A percentile compares a stretch with the other conserved stretches of the same genome.
These are phyloP conservation scores for Grantiella picta DNA, from an alignment of 2,113 vertebrate species.

Conservation along the genomic window DNA sequence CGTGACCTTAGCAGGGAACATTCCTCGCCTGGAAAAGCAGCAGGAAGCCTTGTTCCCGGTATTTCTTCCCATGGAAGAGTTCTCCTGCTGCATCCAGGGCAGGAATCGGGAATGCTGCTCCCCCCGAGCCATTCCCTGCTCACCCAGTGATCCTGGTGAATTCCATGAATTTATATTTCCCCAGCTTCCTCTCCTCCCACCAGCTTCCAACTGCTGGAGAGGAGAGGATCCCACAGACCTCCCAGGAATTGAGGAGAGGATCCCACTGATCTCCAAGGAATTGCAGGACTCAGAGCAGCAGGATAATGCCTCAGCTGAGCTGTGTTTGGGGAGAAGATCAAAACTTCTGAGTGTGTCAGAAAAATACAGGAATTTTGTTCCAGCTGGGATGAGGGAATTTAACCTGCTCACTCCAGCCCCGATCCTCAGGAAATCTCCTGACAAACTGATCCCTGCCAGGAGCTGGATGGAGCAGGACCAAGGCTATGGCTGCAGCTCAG, in stretches of 20 bases:
- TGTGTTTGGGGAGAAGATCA: neutral
- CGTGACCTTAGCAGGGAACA: constrained; percentile 44
- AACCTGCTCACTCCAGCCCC: rapidly evolving
- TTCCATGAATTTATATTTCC: neutral
- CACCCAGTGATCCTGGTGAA: neutral
- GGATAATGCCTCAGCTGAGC: neutral
- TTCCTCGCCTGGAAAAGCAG: neutral
- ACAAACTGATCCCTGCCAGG: neutral
- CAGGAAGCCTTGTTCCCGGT: neutral
- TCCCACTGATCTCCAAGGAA: neutral
- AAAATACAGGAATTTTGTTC: rapidly evolving
- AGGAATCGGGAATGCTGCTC: neutral
- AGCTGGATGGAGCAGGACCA: neutral
- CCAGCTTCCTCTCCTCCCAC: neutral
- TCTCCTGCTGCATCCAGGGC: neutral
- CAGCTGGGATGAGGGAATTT: neutral
- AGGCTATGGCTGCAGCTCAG: neutral
- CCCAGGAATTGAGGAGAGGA: neutral
- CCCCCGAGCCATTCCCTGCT: neutral
- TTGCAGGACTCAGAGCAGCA: neutral
- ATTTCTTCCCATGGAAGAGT: rapidly evolving
- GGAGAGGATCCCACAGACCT: neutral
- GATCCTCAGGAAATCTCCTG: neutral
- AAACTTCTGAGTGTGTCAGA: rapidly evolving
- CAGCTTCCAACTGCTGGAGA: neutral